phyloP scores from a whole-genome alignment of 2,797 vertebrate genomes.

The Crenichthys baileyi region DNA sequence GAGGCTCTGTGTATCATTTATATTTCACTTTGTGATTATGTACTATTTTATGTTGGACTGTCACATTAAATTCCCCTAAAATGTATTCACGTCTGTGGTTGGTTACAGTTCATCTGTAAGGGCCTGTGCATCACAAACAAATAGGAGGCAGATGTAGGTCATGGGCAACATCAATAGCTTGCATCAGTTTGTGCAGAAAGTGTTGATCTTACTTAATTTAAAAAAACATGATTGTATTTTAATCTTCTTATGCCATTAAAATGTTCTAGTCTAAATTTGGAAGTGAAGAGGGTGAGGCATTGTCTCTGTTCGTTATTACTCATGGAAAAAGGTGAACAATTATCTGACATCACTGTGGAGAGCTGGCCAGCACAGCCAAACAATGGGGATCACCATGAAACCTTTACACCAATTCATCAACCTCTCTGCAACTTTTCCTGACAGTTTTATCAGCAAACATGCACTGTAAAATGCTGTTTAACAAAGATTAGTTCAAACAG shows the following conservation, averaged over 20 bases:
- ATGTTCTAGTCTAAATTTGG: neutral
- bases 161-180: slow-evolving; percentile 29
- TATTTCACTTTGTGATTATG: neutral
- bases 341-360: slow-evolving; percentile 23
- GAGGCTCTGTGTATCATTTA: neutral
- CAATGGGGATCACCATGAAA: slow-evolving; percentile 43
- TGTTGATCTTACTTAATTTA: slow-evolving; percentile 45
- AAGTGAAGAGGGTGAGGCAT: neutral
- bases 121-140: slow-evolving; percentile 50
- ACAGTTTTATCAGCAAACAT: slow-evolving; percentile 67
- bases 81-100: too few relatives aligned
- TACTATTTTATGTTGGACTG: neutral
- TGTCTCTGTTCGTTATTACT: slow-evolving; percentile 17
- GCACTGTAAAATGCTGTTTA: slow-evolving; percentile 72
- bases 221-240: neutral
- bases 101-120: neutral
- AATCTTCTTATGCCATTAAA: neutral
- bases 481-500: slow-evolving; percentile 73
- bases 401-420: slow-evolving; percentile 42
- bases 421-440: slow-evolving; percentile 11
- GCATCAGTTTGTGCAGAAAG: slow-evolving; percentile 26
- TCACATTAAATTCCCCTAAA: neutral
- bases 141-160: slow-evolving; percentile 63
- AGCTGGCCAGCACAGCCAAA: slow-evolving; percentile 37
- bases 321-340: slow-evolving; percentile 17